These are phyloP conservation scores for Neocrepidodera transversa DNA, from an alignment of 2,888 invertebrate genomes.

Conservation along the genomic window DNA sequence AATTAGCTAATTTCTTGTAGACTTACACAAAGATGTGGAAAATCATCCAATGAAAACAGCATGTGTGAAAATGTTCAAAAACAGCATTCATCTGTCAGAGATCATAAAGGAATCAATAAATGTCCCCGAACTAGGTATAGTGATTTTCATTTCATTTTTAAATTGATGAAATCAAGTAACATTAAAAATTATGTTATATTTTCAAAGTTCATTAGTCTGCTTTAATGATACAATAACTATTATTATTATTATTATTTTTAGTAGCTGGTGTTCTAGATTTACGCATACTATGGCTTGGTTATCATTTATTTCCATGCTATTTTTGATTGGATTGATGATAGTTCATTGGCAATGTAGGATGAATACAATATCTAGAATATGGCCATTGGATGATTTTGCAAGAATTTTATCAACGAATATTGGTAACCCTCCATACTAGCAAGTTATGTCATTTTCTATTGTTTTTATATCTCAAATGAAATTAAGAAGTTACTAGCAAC, in stretches of 20 bases:
- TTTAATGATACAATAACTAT: too few relatives aligned
- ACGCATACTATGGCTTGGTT: slow-evolving; percentile 9
- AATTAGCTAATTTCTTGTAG: too few relatives aligned
- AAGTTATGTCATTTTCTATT: slow-evolving; percentile 29
- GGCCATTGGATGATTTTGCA: slow-evolving; percentile 41
- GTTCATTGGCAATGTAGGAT: slow-evolving; percentile 41
- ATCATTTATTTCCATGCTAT: slow-evolving; percentile 17
- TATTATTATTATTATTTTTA: slow-evolving; percentile 4
- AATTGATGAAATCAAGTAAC: too few relatives aligned
- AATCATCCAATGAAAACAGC: too few relatives aligned
- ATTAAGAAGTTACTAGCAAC: slow-evolving; percentile 18
- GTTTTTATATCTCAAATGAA: slow-evolving; percentile 26
- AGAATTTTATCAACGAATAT: slow-evolving; percentile 31
- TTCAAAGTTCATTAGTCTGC: too few relatives aligned
- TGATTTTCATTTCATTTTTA: too few relatives aligned
- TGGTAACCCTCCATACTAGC: slow-evolving; percentile 44
- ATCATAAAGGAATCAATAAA: too few relatives aligned
- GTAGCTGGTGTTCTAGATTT: slow-evolving; percentile 14
- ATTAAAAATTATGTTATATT: too few relatives aligned
- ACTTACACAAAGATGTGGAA: too few relatives aligned
- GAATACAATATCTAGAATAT: slow-evolving; percentile 38
- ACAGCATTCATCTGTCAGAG: too few relatives aligned
- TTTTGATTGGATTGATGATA: slow-evolving; percentile 26
- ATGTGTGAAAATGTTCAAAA: too few relatives aligned
- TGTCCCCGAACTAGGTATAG: too few relatives aligned